Percentiles rank a stretch among this genome's conserved stretches.
These are phyloP conservation scores for Marcusenius ussheri DNA, from an alignment of 2,113 vertebrate species.

Conservation along the genomic window DNA sequence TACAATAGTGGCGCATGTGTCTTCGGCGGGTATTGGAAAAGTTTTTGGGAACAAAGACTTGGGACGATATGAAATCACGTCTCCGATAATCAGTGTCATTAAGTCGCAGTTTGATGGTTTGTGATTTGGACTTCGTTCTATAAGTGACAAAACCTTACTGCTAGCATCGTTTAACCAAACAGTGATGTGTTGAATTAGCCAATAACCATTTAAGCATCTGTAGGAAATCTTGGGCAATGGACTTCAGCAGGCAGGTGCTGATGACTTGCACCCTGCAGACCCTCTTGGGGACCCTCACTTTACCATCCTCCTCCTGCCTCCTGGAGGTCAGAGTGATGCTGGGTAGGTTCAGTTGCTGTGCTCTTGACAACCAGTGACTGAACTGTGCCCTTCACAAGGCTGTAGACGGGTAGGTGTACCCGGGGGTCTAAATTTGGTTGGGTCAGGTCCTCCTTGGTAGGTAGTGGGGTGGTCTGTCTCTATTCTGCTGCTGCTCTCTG, in stretches of 20 bases:
- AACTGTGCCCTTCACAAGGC: background rate
- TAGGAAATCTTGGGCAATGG: conserved; percentile 21
- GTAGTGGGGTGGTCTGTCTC: background rate
- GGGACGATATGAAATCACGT: background rate
- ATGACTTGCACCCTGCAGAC: background rate
- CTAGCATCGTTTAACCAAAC: background rate
- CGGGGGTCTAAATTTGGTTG: background rate
- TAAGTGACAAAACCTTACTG: background rate
- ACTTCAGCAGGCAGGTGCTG: conserved; percentile 18
- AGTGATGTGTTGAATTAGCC: background rate
- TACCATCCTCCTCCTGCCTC: background rate
- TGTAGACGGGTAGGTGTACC: background rate
- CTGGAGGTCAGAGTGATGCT: background rate
- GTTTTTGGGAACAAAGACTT: background rate
- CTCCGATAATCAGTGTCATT: background rate
- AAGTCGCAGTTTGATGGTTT: background rate
- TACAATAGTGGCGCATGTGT: background rate
- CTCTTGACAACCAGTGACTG: background rate
- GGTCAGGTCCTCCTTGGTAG: background rate
- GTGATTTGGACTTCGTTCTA: background rate
- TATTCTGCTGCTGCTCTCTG: background rate
- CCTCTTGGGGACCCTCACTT: background rate
- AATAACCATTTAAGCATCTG: conserved; percentile 24
- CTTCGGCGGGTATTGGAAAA: background rate
- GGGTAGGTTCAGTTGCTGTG: background rate